Conservation (phyloP, 1,140 invertebrate species). For the Andrena cerasifolii region DNA sequence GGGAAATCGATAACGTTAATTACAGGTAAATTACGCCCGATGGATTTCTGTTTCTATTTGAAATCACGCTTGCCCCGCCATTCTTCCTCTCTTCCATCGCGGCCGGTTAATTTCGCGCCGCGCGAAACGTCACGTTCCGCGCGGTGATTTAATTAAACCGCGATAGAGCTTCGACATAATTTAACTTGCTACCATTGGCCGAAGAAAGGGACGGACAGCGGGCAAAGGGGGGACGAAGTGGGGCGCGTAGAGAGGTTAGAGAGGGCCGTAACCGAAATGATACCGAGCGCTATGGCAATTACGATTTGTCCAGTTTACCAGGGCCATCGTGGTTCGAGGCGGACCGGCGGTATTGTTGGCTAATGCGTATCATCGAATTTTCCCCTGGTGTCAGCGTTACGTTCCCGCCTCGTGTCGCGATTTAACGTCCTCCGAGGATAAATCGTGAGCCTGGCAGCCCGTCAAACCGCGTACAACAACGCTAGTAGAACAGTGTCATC, state of each 20-base stretch:
- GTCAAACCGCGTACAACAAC: slow-evolving; percentile 44
- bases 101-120: slow-evolving; percentile 39
- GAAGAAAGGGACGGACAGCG: not conserved
- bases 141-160: slow-evolving; percentile 56
- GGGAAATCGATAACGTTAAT: slow-evolving; percentile 53
- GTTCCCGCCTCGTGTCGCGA: slow-evolving; percentile 26
- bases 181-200: slow-evolving; percentile 29
- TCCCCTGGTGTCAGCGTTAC: slow-evolving; percentile 41
- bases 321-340: slow-evolving; percentile 45
- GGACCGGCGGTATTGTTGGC: slow-evolving; percentile 45
- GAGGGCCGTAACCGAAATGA: not conserved
- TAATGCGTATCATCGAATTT: slow-evolving; percentile 62
- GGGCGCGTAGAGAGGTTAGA: not conserved
- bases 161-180: slow-evolving; percentile 51
- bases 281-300: not conserved
- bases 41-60: slow-evolving; percentile 48
- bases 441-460: slow-evolving; percentile 46
- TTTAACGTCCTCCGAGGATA: slow-evolving; percentile 34
- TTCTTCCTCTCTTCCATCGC: slow-evolving; percentile 21
- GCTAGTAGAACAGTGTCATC: slow-evolving; percentile 25
- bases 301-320: slow-evolving; percentile 44
- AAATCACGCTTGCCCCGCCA: slow-evolving; percentile 33
- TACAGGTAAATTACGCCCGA: slow-evolving; percentile 48
- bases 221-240: not conserved
- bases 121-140: slow-evolving; percentile 48